These are phyloP conservation scores for Tachuris rubrigastra DNA, from an alignment of 2,113 vertebrate genomes.

Conservation along the genomic window DNA sequence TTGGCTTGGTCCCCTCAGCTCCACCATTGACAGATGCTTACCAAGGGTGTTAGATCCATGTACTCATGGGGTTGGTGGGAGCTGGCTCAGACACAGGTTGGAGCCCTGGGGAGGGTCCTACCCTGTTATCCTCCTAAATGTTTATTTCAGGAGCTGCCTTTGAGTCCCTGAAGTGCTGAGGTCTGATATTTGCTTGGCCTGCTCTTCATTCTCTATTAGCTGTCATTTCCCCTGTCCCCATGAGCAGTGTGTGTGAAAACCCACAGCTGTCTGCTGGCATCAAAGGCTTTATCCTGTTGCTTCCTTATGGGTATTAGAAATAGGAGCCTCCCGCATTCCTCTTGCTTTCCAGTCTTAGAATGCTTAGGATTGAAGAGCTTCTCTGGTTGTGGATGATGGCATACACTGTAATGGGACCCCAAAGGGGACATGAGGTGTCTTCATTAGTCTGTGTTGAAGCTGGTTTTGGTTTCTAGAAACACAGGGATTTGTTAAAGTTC, in stretches of 20 bases:
- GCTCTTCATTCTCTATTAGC: background rate
- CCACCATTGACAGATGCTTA: background rate
- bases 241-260: background rate
- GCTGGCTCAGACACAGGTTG: background rate
- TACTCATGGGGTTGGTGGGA: rapidly evolving
- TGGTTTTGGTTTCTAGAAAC: background rate
- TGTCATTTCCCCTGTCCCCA: background rate
- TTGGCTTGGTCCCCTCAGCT: background rate
- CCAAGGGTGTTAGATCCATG: background rate
- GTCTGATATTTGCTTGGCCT: background rate
- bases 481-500: background rate
- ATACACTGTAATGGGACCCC: background rate
- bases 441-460: background rate
- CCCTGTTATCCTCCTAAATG: background rate
- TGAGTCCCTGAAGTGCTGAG: background rate
- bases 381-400: background rate
- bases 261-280: background rate
- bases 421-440: background rate
- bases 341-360: background rate
- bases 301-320: background rate
- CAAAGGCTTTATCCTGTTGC: background rate
- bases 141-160: background rate
- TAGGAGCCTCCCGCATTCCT: background rate
- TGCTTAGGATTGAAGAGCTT: background rate
- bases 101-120: background rate